Base-by-base conservation (phyloP, 1,140 invertebrate genomes). In the Brachionus asplanchnoidis region DNA sequence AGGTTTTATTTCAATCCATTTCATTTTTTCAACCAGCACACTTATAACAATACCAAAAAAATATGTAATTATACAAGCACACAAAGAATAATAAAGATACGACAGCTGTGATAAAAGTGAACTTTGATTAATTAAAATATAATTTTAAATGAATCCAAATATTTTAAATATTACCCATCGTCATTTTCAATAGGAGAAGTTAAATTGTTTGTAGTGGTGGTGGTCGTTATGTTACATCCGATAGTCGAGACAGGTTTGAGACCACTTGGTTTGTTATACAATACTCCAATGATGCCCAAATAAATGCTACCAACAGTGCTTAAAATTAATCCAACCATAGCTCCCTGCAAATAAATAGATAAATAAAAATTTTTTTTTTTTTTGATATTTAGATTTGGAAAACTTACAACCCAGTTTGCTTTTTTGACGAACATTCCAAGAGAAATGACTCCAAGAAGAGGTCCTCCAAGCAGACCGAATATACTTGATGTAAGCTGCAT, bases 391-490 rank as follows among this genome's bases (percentile, higher is more conserved):
- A 20, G 20, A 60, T 9, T 60, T 9, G 2, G 9, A 60, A 17
- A 32, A 56, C 44, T 65, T 0, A 94, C 95, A 36, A 95, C 94
- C 94, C 95, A 93, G 32, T 92, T 92, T 88, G 95, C 94, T 91
- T 92, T 94, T 1, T 95, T 94, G 91, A 86, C 77, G 87, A 95
- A 95, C 92, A 96, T 95, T 75, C 95, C 95, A 28, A 96, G 88
- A 0, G 94, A 93, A 88, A 96, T 96, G 3, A 96, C 88, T 1
- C 94, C 88, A 23, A 87, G 83, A 8, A 89, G 66, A 3, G 88
- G 88, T 11, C 88, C 88, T 11, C 87, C 87, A 14, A 88, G 85
- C 85, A 89, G 87, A 5, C 88, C 88, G 84, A 89, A 88, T 36
- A 89, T 86, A 75, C 87, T 88, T n/a, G 89, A 82, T 2, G 86